Evolutionary conservation across 2,888 invertebrate species (phyloP), one percentile per base, ranked within the genome.

Genomic region (Cerastis rubricosa): DNA sequence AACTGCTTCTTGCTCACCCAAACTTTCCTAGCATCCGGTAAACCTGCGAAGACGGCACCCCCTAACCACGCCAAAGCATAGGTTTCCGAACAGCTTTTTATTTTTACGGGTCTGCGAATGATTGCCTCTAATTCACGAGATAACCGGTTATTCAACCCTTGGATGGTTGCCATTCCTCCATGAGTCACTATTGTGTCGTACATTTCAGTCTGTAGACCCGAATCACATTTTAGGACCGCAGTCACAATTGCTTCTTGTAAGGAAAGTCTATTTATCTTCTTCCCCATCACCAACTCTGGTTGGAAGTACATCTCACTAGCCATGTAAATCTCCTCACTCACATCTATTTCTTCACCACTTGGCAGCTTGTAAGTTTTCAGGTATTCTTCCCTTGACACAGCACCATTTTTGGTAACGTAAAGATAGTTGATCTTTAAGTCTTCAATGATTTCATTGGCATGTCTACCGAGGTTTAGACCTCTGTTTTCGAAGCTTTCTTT

Each of bases 21-120:
- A 71, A 94, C 81, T 64, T 92, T 93, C 12, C 87, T 85, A 0
- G 93, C 85, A 4, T 91, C 94, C 0, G 90, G 73, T 71, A 96
- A 90, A 0, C 94, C 92, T 4, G 95, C 94, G 65, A 94, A 95
- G 0, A 92, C 92, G 1, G 96, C 94, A 9, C 94, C 96, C 0
- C 96, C 95, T 14, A 96, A 79, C 96, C 96, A 96, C 0, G 93
- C 51, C 0, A 93, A 86, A 0, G 93, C 90, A 57, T 94, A 93
- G 0, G 92, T 83, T 81, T 96, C 96, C 0, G 90, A 63, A 0
- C 93, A 92, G 0, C 88, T 61, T 1, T 92, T 19, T 2, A 96
- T 84, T 43, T 91, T 90, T 0, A 93, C 91, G 0, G 92, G 89
- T 22, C 81, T 87, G 0, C 87, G n/a, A 0, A 86, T 74, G 2